Evolutionary conservation across 2,797 vertebrate genomes (phyloP).

Genomic region (Gymnocypris eckloni): DNA sequence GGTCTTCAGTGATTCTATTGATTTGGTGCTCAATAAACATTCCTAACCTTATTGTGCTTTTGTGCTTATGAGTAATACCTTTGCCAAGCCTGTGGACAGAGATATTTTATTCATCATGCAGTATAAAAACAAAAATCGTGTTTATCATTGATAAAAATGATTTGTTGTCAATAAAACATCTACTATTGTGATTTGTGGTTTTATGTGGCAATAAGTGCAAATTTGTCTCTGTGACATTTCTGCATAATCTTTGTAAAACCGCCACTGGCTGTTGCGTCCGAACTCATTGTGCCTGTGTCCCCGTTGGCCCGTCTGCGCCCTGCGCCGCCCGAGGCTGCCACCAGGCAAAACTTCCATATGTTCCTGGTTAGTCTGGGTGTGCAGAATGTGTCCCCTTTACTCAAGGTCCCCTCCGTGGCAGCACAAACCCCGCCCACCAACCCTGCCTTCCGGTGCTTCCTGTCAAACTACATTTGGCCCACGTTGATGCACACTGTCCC

Average conservation of each 20-base stretch:
- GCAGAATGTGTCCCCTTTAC: conserved; percentile 82
- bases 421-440: conserved; percentile 12
- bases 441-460: conserved; percentile 65
- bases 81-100: neutral
- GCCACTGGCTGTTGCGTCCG: neutral
- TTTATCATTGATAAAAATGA: neutral
- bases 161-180: neutral
- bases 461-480: conserved; percentile 84
- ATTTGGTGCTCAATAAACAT: neutral
- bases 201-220: neutral
- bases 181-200: conserved; percentile 1
- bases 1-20: neutral
- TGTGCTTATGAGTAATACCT: neutral
- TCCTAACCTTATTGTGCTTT: neutral
- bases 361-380: conserved; percentile 84
- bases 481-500: conserved; percentile 4
- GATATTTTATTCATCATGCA: too few species aligned
- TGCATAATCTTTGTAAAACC: conserved; percentile 34
- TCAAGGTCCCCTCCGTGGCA: conserved; percentile 78
- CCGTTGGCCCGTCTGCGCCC: conserved; percentile 29
- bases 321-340: conserved; percentile 70
- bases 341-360: conserved; percentile 84
- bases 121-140: too few species aligned
- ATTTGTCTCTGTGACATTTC: conserved; percentile 37
- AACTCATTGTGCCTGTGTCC: conserved; percentile 23